Percentiles rank a stretch among this genome's conserved stretches.
Conservation (phyloP, 2,797 vertebrate species). For the Zalophus californianus region DNA sequence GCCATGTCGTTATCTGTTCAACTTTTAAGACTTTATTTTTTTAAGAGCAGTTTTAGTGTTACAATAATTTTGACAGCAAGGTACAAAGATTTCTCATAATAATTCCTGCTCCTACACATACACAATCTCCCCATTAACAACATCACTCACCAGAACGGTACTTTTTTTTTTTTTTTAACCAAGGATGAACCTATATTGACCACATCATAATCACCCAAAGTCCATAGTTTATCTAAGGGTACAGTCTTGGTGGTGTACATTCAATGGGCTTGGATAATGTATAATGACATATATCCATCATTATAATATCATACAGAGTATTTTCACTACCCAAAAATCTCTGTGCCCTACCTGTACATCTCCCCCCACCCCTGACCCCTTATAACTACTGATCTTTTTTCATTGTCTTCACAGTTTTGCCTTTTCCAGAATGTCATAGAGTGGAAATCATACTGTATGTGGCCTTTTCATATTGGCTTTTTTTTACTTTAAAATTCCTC, state of each 20-base stretch:
- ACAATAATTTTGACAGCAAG: not conserved
- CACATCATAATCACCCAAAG: not conserved
- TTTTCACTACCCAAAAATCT: not conserved
- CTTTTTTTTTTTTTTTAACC: not conserved
- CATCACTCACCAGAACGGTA: not conserved
- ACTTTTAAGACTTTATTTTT: not conserved
- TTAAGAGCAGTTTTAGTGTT: constrained; percentile 13
- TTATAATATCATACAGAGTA: not conserved
- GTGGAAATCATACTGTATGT: not conserved
- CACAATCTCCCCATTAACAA: not conserved
- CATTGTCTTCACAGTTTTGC: not conserved
- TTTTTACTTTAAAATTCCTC: not conserved
- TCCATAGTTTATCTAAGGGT: not conserved
- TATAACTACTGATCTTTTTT: not conserved
- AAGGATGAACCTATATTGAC: not conserved
- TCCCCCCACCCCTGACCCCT: not conserved
- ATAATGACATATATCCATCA: not conserved
- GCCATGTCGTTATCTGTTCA: not conserved
- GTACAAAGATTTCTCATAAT: not conserved
- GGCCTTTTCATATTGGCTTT: not conserved
- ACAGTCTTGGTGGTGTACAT: not conserved
- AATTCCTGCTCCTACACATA: not conserved
- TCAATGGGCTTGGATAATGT: not conserved
- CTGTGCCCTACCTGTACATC: not conserved
- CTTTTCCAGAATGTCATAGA: not conserved